phyloP scores from a whole-genome alignment of 2,888 invertebrate species.

The Branchipolynoe longqiensis region DNA sequence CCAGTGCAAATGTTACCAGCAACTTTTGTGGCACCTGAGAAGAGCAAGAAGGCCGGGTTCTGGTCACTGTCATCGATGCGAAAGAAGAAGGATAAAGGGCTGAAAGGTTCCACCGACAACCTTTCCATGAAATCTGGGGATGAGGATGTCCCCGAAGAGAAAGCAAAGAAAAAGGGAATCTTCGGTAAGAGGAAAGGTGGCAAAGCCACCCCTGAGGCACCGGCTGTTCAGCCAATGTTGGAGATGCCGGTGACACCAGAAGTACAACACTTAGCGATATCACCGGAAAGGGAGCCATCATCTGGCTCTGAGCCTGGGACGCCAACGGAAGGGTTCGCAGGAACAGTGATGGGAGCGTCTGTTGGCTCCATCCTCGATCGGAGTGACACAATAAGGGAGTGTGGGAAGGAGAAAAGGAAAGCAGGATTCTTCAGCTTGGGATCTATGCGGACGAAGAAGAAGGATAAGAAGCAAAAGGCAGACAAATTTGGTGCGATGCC shows the following conservation, averaged over 20 bases:
- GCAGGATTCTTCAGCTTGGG: conserved; percentile 59
- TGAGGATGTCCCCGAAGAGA: conserved; percentile 17
- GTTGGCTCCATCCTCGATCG: conserved; percentile 56
- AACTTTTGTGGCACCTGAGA: neutral
- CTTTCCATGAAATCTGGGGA: neutral
- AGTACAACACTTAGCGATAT: conserved; percentile 9
- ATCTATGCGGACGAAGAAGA: conserved; percentile 58
- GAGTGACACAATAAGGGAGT: conserved; percentile 58
- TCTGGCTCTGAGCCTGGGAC: neutral
- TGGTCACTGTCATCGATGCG: conserved; percentile 47
- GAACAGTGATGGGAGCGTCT: conserved; percentile 57
- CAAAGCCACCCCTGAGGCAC: neutral
- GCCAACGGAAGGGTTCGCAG: conserved; percentile 49
- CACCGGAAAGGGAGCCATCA: neutral
- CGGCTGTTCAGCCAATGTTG: neutral
- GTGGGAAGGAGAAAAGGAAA: conserved; percentile 32
- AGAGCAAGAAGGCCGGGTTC: conserved; percentile 40
- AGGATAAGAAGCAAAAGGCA: conserved; percentile 37
- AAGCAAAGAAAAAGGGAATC: conserved; percentile 31
- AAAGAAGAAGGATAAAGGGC: conserved; percentile 54
- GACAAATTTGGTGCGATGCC: conserved; percentile 46
- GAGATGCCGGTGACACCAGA: conserved; percentile 48
- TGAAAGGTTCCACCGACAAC: conserved; percentile 15
- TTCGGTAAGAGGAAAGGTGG: conserved; percentile 34
- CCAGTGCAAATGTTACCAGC: neutral